Base-by-base conservation (phyloP, 2,113 vertebrate genomes). In the Amphiprion percula region DNA sequence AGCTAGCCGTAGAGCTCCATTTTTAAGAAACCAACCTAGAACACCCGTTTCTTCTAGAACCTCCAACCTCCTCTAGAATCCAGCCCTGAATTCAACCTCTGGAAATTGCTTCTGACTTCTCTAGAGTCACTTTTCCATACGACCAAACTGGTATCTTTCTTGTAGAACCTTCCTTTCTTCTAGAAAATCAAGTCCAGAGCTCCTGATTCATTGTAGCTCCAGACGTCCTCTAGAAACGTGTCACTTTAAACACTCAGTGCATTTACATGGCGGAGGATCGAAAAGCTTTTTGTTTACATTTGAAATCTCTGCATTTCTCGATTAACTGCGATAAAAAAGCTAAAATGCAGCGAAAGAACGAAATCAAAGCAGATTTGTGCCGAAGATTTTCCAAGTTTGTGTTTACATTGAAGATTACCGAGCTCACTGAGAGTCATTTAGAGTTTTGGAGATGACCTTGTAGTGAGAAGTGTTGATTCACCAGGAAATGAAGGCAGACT, bases 201-300 rank as follows among this genome's bases (percentile, higher is more conserved):
- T 71, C 26, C 55, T 17, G 24, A 44, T 44, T 44, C 10, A 4
- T 7, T 46, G 37, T 30, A 44, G 10, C 41, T 33, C 30, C 30
- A 14, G 41, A 44, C 41, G 11, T 55, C 33, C 37, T 64, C 52
- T 55, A 59, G 41, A 81, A 54, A 4, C 46, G 66, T 61, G 14
- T 74, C 28, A 30, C 12, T 37, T 19, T 46, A 17, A 30, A 64
- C 7, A 23, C 10, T 88, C 90, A 83, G 91, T 92, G 92, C 90
- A 89, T 93, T 93, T 91, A 87, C 92, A 92, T 91, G 91, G 91
- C 81, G 63, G 33, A 68, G 33, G 10, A 58, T 74, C 71, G 7
- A 33, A 33, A 33, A 33, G 8, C 1, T 1, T 3, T 59, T 64
- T 66, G 67, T 88, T 85, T 79, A 82, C 68, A 62, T 62, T 64